phyloP scores from a whole-genome alignment of 2,888 invertebrate species.

The Oscheius sp. region DNA sequence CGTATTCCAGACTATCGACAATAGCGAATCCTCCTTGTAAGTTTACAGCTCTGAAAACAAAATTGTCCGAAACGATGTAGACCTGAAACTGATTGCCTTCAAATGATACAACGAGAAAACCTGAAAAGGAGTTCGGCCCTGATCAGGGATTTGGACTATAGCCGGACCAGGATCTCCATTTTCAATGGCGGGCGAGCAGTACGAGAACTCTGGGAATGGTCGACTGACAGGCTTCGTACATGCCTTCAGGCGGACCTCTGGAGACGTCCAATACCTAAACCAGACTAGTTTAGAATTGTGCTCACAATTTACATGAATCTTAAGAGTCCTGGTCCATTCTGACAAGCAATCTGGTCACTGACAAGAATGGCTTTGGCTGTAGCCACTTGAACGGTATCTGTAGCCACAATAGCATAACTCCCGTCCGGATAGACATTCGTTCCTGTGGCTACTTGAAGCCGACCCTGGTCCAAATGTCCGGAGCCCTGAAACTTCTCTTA shows the following conservation, averaged over 20 bases:
- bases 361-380: conserved; percentile 68
- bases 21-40: conserved; percentile 71
- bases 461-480: conserved; percentile 64
- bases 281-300: neutral
- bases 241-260: conserved; percentile 67
- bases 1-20: conserved; percentile 71
- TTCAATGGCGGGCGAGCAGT: conserved; percentile 66
- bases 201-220: conserved; percentile 68
- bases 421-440: conserved; percentile 69
- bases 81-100: conserved; percentile 50
- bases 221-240: conserved; percentile 60
- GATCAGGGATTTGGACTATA: conserved; percentile 67
- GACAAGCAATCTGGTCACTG: conserved; percentile 64
- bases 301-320: conserved; percentile 55
- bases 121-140: conserved; percentile 66
- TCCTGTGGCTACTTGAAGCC: conserved; percentile 64
- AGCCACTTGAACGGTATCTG: conserved; percentile 63
- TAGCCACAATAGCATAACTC: conserved; percentile 68
- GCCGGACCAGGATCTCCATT: conserved; percentile 72
- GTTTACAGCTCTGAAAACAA: conserved; percentile 65
- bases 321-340: conserved; percentile 58
- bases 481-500: conserved; percentile 57
- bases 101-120: conserved; percentile 34
- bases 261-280: conserved; percentile 71
- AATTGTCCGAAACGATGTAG: conserved; percentile 70